Evolutionary conservation across 1,140 invertebrate genomes (phyloP).

Genomic region (Trinorchestia longiramus): DNA sequence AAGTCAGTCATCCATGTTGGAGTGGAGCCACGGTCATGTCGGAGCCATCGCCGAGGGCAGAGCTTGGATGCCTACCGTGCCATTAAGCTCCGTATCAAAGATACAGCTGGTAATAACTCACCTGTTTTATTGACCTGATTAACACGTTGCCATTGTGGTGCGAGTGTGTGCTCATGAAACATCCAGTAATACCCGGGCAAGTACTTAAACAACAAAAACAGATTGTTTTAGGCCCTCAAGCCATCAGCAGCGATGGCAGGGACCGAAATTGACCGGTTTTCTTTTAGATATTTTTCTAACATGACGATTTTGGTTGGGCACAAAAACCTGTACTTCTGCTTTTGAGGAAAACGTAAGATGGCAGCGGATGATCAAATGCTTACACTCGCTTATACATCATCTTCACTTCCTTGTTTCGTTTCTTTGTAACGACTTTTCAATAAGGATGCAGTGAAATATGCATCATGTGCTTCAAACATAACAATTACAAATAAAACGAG

Average conservation of each 20-base stretch:
- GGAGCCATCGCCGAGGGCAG: not conserved
- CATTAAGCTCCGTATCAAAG: conserved; percentile 28
- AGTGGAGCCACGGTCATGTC: not conserved
- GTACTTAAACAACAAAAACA: not conserved
- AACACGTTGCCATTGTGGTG: conserved; percentile 34
- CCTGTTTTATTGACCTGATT: conserved; percentile 31
- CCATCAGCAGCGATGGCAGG: not conserved
- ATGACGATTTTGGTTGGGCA: not conserved
- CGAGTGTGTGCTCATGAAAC: not conserved
- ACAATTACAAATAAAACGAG: not conserved
- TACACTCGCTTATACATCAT: not conserved
- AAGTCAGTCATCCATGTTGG: not conserved
- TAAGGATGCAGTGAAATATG: not conserved
- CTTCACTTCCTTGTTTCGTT: not conserved
- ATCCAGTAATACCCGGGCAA: not conserved
- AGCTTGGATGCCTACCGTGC: not conserved
- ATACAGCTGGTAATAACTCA: conserved; percentile 34
- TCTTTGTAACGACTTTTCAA: not conserved
- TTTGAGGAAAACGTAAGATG: not conserved
- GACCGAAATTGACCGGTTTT: not conserved
- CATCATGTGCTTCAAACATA: not conserved
- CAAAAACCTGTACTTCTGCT: not conserved
- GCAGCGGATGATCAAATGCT: not conserved
- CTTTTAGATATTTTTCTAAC: conserved; percentile 5
- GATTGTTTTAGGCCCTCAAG: not conserved